Conservation (phyloP, 2,888 invertebrate genomes). For the Ectropis crepuscularia region DNA sequence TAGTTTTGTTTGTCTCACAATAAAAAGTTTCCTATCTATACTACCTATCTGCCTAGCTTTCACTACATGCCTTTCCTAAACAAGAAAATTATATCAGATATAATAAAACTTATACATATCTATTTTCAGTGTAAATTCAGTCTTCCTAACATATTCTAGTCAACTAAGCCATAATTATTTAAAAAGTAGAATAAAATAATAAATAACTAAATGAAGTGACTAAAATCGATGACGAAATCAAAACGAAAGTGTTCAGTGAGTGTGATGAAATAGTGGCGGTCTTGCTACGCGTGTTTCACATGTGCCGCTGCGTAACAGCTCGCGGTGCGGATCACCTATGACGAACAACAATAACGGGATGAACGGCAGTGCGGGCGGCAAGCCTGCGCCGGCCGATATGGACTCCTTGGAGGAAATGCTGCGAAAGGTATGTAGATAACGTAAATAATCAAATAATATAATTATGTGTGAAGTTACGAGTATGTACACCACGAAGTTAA, state of each 20-base stretch:
- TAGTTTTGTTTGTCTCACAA: too few relatives aligned
- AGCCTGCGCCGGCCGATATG: constrained; percentile 88
- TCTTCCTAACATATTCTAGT: constrained; percentile 56
- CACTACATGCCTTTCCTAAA: constrained; percentile 1
- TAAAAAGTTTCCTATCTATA: too few relatives aligned
- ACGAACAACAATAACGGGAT: constrained; percentile 87
- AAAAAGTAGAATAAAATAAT: too few relatives aligned
- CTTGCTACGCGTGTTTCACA: constrained; percentile 46
- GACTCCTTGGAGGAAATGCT: constrained; percentile 92
- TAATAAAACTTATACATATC: background rate
- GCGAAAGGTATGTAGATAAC: constrained; percentile 86
- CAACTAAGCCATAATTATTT: constrained; percentile 40
- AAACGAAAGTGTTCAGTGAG: constrained; percentile 19
- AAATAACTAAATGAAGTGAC: background rate
- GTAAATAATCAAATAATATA: too few relatives aligned
- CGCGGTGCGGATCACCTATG: constrained; percentile 78
- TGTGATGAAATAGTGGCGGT: constrained; percentile 38
- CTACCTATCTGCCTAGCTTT: background rate
- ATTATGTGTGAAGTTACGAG: too few relatives aligned
- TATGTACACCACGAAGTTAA: too few relatives aligned
- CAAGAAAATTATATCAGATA: background rate
- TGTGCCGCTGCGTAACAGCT: constrained; percentile 42
- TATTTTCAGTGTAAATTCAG: constrained; percentile 38
- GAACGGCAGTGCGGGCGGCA: constrained; percentile 85
- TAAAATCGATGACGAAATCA: constrained; percentile 33